Base-by-base conservation (phyloP, 2,888 invertebrate genomes). In the Spodoptera exigua region DNA sequence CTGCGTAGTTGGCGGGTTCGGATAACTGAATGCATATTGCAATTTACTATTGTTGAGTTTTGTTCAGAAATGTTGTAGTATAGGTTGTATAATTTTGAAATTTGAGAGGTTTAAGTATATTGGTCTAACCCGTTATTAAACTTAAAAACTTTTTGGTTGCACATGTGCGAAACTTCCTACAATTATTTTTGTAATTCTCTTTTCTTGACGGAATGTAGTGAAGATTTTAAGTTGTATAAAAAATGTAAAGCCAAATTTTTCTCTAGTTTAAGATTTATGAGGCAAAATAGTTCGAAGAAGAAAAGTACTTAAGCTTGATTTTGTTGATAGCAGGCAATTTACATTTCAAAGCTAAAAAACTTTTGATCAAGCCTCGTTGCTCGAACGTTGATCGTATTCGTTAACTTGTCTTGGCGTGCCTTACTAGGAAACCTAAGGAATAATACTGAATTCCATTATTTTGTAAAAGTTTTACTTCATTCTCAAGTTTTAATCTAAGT, bases 401-500 rank as follows among this genome's bases (percentile, higher is more conserved):
- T n/a, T 14, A 21, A 27, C 47, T 40, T 35, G 47, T 27, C 36
- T 36, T 35, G 43, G 35, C 35, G 21, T 47, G 9, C 27, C 12
- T 32, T 35, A 35, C 21, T 27, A 58, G 47, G 44, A 37, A 47
- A 44, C 53, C 48, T 64, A 48, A 66, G 61, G 69, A 52, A 49
- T 57, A 54, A 44, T 59, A 62, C 44, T 51, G 37, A 69, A 48
- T 65, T 61, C 41, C 34, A 65, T 65, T 66, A 61, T 62, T 27
- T 52, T 67, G 47, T 55, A 35, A 35, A 65, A 75, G 70, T 80
- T 70, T 61, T 46, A 57, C 48, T 44, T 59, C 54, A 59, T 70
- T 74, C 63, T 47, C 62, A 74, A 79, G 73, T 79, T 82, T 74
- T 90, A 88, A 91, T 89, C 79, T 96, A 95, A 96, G 96, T 95